Evolutionary conservation across 2,113 vertebrate species (phyloP).

Genomic region (Pomatorhinus ruficollis): DNA sequence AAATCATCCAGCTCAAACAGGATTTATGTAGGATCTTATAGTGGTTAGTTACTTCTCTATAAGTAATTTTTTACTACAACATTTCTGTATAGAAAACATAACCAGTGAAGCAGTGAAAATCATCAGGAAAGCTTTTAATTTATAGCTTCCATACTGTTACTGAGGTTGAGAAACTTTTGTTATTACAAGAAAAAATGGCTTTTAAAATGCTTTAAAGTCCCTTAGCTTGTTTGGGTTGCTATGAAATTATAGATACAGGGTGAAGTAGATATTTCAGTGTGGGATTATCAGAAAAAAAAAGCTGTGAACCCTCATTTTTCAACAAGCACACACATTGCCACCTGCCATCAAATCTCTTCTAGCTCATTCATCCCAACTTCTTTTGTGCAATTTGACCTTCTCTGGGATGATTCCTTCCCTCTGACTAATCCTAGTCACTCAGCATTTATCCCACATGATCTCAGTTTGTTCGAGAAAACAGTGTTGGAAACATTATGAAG

Average conservation of each 20-base stretch:
- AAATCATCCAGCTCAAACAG: neutral
- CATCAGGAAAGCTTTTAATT: neutral
- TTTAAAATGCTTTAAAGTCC: neutral
- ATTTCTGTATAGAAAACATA: constrained; percentile 10
- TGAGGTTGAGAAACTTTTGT: neutral
- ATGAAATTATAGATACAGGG: neutral
- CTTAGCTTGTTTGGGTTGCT: neutral
- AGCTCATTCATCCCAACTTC: neutral
- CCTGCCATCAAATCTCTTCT: neutral
- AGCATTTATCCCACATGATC: neutral
- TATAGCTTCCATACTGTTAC: neutral
- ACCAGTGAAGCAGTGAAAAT: constrained; percentile 2
- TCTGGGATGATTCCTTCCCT: neutral
- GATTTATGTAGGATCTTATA: constrained; percentile 27
- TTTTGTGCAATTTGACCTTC: neutral
- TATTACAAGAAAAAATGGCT: neutral
- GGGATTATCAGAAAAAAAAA: neutral
- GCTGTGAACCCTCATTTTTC: neutral
- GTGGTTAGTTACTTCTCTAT: neutral
- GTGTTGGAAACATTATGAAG: neutral
- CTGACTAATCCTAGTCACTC: neutral
- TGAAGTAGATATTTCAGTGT: neutral
- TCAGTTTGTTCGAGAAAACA: neutral
- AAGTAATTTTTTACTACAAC: neutral
- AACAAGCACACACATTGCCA: neutral